Conservation (phyloP, 2,113 vertebrate genomes). For the Ciconia maguari region DNA sequence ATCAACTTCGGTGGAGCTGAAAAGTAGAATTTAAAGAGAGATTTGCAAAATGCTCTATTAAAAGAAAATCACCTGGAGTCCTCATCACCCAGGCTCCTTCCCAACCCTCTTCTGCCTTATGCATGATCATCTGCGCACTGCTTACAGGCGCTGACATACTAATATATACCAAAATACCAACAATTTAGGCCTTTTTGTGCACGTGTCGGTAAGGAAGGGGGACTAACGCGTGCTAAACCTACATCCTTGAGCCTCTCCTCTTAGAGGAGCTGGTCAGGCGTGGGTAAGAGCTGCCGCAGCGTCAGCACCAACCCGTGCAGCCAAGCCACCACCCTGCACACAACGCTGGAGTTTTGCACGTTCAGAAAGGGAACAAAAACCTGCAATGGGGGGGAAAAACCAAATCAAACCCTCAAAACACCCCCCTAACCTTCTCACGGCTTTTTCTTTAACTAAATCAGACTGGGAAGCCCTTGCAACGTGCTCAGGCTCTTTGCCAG, state of each 20-base stretch:
- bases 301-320: accelerated
- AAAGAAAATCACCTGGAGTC: neutral
- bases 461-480: neutral
- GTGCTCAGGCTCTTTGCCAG: neutral
- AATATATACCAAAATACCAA: accelerated
- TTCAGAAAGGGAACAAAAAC: neutral
- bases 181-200: neutral
- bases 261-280: neutral
- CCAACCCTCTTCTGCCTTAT: accelerated
- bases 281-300: accelerated
- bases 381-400: accelerated
- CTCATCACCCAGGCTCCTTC: neutral
- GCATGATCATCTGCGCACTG: accelerated
- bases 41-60: accelerated
- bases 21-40: neutral
- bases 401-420: neutral
- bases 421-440: neutral
- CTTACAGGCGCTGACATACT: accelerated
- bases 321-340: accelerated
- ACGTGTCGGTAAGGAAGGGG: accelerated
- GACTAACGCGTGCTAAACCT: accelerated
- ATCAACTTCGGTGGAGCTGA: constrained; percentile 93
- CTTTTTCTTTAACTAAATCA: neutral
- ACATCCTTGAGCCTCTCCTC: neutral
- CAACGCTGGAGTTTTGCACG: accelerated